A percentile compares a stretch with the other conserved stretches of the same genome.
Conservation (phyloP, 1,140 invertebrate species). For the Panagrolaimus sp. region DNA sequence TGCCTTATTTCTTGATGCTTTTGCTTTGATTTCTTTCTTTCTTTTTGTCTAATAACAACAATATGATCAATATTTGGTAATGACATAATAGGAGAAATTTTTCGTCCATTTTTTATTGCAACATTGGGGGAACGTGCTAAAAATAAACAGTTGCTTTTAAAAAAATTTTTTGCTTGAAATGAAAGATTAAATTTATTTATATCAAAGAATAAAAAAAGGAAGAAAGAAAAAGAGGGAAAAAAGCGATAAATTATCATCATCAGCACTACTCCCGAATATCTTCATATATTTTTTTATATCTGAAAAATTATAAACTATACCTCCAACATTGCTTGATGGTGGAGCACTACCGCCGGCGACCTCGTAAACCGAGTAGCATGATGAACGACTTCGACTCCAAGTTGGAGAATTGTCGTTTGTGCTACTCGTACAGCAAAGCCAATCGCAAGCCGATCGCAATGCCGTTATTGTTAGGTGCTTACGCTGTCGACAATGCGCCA, state of each 20-base stretch:
- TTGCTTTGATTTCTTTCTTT: slow-evolving; percentile 10
- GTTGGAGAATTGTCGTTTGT: slow-evolving; percentile 12
- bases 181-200: neutral
- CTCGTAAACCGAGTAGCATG: slow-evolving; percentile 22
- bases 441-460: slow-evolving; percentile 32
- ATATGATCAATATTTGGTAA: slow-evolving; percentile 14
- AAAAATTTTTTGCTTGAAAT: neutral
- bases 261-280: too few species aligned
- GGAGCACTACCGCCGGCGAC: slow-evolving; percentile 12
- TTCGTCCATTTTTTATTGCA: slow-evolving; percentile 22
- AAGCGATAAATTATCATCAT: too few species aligned
- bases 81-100: slow-evolving; percentile 25
- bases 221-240: too few species aligned
- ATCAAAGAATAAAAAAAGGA: too few species aligned
- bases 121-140: slow-evolving; percentile 13
- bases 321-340: neutral
- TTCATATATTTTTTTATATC: too few species aligned
- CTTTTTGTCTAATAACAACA: slow-evolving; percentile 10
- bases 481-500: neutral
- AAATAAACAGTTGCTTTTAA: neutral
- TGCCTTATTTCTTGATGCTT: neutral
- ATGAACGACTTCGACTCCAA: slow-evolving; percentile 15
- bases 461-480: slow-evolving; percentile 24
- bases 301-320: neutral
- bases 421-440: slow-evolving; percentile 28